Evolutionary conservation across 2,113 vertebrate genomes (phyloP), one percentile per base, ranked within the genome.

Genomic region (Tragulus kanchil): DNA sequence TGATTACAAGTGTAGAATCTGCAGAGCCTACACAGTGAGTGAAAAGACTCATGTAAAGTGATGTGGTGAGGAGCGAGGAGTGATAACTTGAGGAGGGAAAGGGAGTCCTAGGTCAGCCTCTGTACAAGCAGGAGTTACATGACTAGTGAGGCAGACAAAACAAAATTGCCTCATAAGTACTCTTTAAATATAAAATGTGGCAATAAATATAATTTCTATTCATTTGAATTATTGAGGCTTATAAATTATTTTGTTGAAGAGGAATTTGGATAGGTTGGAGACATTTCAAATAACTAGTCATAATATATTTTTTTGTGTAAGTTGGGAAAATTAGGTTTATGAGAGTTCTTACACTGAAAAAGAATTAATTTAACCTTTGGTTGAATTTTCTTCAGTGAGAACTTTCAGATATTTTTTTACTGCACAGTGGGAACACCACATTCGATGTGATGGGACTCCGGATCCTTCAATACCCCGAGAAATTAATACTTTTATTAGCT

Each of bases 351-450:
- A 62, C 1, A 28, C 94, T 13, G 9, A n/a, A 89, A 85, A 61
- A 61, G 16, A 88, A 82, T 21, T 52, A 16, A 71, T 58, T 95
- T 85, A 54, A 25, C 56, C 67, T 85, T 59, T 84, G n/a, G 36
- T 28, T 54, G 50, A 31, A 15, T 75, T 23, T 71, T 84, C 45
- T 14, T 61, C 23, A 45, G 1, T 65, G 48, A 69, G 64, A 94
- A 65, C 36, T 6, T 90, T 64, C 65, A 62, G 5, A 59, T 7
- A 6, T 98, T 97, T 95, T 86, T 95, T 86, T 95, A 65, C 75
- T 94, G 78, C 67, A 58, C 90, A 99, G 99, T 99, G 99, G 99
- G 98, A 99, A 17, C 99, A 98, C 52, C 99, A 99, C 97, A 98
- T 99, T 94, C 58, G 90, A 0, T 99, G 99, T 92, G 99, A 99